Percentiles rank a stretch among this genome's conserved stretches.
These are phyloP conservation scores for Dolichallabes microphthalmus DNA, from an alignment of 2,113 vertebrate genomes.

Conservation along the genomic window DNA sequence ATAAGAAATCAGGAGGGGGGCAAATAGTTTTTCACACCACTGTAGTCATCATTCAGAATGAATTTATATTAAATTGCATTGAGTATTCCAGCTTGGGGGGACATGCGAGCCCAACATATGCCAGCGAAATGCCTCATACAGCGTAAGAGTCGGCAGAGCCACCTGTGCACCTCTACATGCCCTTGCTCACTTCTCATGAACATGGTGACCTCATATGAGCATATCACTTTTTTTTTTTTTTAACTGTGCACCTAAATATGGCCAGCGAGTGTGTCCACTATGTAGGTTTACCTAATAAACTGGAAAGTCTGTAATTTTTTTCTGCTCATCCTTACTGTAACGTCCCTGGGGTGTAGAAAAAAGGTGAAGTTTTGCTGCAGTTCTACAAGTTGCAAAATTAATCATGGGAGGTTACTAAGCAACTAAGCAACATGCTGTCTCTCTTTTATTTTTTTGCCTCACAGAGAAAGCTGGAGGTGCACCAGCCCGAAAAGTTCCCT, in stretches of 20 bases:
- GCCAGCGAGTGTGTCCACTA: neutral
- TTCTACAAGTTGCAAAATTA: constrained; percentile 30
- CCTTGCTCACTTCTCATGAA: neutral
- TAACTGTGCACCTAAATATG: neutral
- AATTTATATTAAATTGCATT: neutral
- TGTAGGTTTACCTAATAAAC: neutral
- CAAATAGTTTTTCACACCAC: no score
- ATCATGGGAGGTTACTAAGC: constrained; percentile 24
- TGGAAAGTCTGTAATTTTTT: neutral
- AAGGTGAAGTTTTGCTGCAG: constrained; percentile 17
- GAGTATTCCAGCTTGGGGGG: neutral
- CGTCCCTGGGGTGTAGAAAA: constrained; percentile 4
- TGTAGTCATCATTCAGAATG: neutral
- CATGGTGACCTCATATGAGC: neutral
- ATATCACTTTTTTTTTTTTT: neutral
- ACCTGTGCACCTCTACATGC: neutral
- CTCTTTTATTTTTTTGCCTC: neutral
- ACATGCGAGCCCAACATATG: neutral
- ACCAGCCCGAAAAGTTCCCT: constrained; percentile 17
- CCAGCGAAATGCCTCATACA: neutral
- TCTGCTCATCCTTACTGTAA: neutral
- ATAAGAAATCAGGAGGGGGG: no score
- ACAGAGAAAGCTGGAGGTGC: constrained; percentile 32
- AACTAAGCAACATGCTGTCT: constrained; percentile 22
- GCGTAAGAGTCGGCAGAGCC: neutral